Evolutionary conservation across 2,888 invertebrate species (phyloP), one percentile per base, ranked within the genome.

Genomic region (Willowsia nigromaculata): DNA sequence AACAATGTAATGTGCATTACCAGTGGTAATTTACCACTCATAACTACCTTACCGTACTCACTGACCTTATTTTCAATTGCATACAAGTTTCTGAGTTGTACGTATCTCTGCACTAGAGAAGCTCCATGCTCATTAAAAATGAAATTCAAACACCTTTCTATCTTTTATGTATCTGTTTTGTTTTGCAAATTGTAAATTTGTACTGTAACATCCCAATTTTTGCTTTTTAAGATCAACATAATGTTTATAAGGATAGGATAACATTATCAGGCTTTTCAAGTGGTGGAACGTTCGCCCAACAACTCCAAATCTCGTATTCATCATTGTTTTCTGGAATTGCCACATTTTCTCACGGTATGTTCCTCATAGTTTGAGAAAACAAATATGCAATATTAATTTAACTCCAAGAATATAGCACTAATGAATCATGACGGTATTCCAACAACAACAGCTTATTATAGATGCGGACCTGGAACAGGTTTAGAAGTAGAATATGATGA

Each of bases 261-360:
- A 93, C 92, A 0, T 50, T 93, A 0, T 91, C 91, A 9, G 93
- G 93, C 27, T 93, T 92, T 68, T 92, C 92, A 2, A 91, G 91
- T 85, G 93, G 93, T 15, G 93, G 92, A 22, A 88, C 91, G 4
- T 91, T 92, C 47, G 93, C 93, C 9, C 93, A 93, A 50, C 92
- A 92, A 84, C 43, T 93, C 37, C 91, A 92, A 37, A 89, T 93
- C 13, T 91, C 92, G 0, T 90, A 92, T 50, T 92, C 92, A 5
- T 91, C 91, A 2, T 53, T 92, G 2, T 92, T 93, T 50, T 90
- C 90, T 80, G 93, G 93, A 81, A 91, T 92, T 37, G 93, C 92
- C 0, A 88, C 90, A 4, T 93, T 93, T 90, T 91, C 92, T 9
- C 92, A 93, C 62, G 90, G 93, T 93, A 91, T 84, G 83, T 65